Conservation (phyloP, 2,888 invertebrate species). For the Cataglyphis rosenhaueri region DNA sequence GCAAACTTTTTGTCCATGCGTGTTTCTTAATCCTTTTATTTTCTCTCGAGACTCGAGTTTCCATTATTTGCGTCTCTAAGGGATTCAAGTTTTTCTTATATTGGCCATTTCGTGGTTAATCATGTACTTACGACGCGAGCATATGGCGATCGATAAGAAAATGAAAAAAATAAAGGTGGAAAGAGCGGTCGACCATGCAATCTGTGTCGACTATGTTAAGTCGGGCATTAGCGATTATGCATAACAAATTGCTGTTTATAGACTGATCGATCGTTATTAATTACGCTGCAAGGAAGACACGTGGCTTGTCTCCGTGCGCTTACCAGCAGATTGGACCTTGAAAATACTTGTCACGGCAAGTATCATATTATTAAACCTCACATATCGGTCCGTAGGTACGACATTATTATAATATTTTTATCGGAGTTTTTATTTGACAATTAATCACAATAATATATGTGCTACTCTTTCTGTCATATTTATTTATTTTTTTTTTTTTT, state of each 20-base stretch:
- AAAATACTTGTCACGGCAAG: not conserved
- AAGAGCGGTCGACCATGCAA: slow-evolving; percentile 24
- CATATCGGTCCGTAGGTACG: not conserved
- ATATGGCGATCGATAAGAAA: slow-evolving; percentile 18
- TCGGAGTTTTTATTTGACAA: not conserved
- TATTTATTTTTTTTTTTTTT: not conserved
- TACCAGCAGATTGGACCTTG: not conserved
- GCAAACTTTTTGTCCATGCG: not conserved
- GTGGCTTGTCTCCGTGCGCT: slow-evolving; percentile 7
- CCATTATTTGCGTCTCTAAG: slow-evolving; percentile 2
- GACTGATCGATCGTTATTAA: slow-evolving; percentile 37
- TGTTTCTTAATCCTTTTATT: not conserved
- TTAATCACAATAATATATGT: not conserved
- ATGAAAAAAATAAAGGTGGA: slow-evolving; percentile 22
- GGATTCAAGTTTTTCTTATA: slow-evolving; percentile 5
- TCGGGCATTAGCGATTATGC: slow-evolving; percentile 37
- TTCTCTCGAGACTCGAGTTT: not conserved
- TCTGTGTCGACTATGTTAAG: slow-evolving; percentile 42
- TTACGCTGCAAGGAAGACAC: slow-evolving; percentile 37
- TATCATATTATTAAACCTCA: not conserved
- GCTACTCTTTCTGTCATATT: not conserved
- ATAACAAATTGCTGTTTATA: slow-evolving; percentile 28
- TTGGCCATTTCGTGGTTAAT: not conserved
- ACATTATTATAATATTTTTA: not conserved
- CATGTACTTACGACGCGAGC: not conserved